Base-by-base conservation (phyloP, 2,888 invertebrate species). In the Harpalus rubripes region DNA sequence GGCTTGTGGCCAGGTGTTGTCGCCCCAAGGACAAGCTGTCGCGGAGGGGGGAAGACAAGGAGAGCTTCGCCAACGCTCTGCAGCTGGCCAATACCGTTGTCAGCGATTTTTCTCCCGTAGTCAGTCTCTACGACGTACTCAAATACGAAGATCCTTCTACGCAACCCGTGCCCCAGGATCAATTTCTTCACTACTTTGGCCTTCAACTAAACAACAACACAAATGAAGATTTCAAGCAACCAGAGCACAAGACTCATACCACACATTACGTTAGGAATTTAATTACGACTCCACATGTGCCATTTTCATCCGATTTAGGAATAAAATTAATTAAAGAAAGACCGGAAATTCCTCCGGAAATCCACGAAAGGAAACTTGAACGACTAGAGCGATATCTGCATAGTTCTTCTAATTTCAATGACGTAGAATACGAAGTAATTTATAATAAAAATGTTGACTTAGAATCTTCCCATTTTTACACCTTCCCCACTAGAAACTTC, bases 271-370 rank as follows among this genome's bases (percentile, higher is more conserved):
- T 85, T 8, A 81, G 72, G 52, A 86, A 81, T 74, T 86, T 89
- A 61, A 56, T 84, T 26, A 87, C 87, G 72, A 87, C 85, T 61
- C 81, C 86, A 22, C 82, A 88, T 78, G 88, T 90, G 65, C 90
- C 90, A 61, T 88, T 90, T 78, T 89, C 90, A 1, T 90, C 90
- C 4, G 88, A 90, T 85, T 85, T 89, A 68, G 89, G 90, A 6
- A 86, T 87, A 74, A 86, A 87, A 58, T 86, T 90, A 68, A 87
- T 88, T 74, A 85, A 86, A 63, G 87, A 87, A 68, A 87, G 88
- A 81, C 88, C 87, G 80, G 59, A 81, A 61, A 86, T 90, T 16
- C 85, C 88, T 22, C 87, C 88, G 68, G 87, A 88, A 15, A 85
- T 87, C 7, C 88, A 87, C 78, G 74, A 87, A 22, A 86, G 87